These are phyloP conservation scores for Ichneumoninae sp. DNA, from an alignment of 2,888 invertebrate genomes.

Conservation along the genomic window DNA sequence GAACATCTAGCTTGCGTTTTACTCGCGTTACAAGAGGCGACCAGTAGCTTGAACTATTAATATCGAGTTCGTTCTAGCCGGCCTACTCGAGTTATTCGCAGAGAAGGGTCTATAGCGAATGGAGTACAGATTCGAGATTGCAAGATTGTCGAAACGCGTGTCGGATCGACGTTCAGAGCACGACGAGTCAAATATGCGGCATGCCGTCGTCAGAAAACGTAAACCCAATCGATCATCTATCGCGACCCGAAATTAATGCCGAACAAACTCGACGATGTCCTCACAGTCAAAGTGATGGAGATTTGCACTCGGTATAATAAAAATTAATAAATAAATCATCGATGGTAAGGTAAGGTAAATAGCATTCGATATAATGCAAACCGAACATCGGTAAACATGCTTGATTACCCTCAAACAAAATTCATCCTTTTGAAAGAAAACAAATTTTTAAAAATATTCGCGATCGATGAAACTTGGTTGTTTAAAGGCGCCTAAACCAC, in stretches of 20 bases:
- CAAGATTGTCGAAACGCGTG: conserved; percentile 39
- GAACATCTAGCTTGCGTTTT: conserved; percentile 56
- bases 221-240: conserved; percentile 5
- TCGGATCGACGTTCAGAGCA: conserved; percentile 22
- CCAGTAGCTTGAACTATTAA: conserved; percentile 69
- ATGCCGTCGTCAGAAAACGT: neutral
- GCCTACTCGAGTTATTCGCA: conserved; percentile 67
- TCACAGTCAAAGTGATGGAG: no score
- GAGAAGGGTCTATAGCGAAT: conserved; percentile 31
- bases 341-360: no score
- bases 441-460: neutral
- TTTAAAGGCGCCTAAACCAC: neutral
- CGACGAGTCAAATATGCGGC: conserved; percentile 18
- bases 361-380: no score
- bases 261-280: neutral
- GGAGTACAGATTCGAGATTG: conserved; percentile 37
- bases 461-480: neutral
- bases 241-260: neutral
- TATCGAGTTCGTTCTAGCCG: conserved; percentile 64
- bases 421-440: neutral
- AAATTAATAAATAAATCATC: no score
- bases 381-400: no score
- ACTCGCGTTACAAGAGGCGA: conserved; percentile 49
- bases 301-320: no score
- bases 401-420: no score